phyloP scores from a whole-genome alignment of 2,888 invertebrate genomes.

The Nymphalis urticae region DNA sequence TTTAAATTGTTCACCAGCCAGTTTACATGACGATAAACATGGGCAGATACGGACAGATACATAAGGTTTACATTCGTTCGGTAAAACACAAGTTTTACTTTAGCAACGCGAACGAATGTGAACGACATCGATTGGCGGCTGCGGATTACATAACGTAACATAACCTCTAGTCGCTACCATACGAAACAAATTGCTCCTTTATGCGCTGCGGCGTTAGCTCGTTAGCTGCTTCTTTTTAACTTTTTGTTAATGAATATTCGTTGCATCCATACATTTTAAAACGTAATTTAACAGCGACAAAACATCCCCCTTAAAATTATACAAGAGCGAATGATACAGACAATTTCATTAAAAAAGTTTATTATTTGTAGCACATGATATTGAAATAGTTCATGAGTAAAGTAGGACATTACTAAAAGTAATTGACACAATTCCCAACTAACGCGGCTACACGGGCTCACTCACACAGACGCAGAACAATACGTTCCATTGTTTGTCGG shows the following conservation, averaged over 20 bases:
- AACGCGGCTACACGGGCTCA: neutral
- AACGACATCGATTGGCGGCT: constrained; percentile 1
- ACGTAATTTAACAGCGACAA: too few species aligned
- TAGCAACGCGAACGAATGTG: neutral
- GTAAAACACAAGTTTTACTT: neutral
- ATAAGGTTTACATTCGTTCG: too few species aligned
- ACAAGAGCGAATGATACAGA: too few species aligned
- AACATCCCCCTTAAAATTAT: too few species aligned
- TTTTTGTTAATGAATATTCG: neutral
- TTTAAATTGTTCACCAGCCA: too few species aligned
- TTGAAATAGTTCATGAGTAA: constrained; percentile 1
- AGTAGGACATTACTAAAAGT: constrained; percentile 6
- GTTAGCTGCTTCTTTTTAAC: neutral
- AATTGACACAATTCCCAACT: constrained; percentile 8
- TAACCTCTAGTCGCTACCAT: neutral
- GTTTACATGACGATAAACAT: too few species aligned
- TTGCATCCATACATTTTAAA: neutral
- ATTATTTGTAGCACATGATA: neutral
- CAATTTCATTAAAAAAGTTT: neutral
- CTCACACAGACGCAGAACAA: neutral
- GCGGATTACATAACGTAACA: neutral
- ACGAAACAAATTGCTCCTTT: neutral
- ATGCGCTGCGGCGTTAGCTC: neutral
- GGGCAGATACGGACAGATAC: too few species aligned
- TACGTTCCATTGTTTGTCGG: neutral